Conservation (phyloP, 2,888 invertebrate species). For the Cephus runcator region DNA sequence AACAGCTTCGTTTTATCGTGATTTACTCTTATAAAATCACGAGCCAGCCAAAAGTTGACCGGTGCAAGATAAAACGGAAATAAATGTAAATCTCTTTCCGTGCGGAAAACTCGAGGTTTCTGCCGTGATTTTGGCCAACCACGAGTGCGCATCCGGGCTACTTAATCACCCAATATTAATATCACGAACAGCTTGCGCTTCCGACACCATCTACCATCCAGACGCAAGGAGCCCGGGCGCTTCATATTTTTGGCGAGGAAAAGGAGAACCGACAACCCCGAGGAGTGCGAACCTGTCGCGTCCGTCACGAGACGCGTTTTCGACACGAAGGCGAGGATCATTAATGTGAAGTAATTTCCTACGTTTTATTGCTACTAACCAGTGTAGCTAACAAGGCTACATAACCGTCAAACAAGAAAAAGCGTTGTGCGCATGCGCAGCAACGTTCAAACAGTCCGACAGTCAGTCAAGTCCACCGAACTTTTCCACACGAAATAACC, state of each 20-base stretch:
- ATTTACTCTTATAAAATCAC: background rate
- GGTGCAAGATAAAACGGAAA: background rate
- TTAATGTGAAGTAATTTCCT: conserved; percentile 29
- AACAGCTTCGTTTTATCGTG: too few species aligned
- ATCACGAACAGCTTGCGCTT: conserved; percentile 41
- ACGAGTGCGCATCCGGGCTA: conserved; percentile 54
- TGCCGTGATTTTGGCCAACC: conserved; percentile 32
- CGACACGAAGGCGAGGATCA: conserved; percentile 25
- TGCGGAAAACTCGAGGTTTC: background rate
- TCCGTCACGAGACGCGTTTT: conserved; percentile 34
- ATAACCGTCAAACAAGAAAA: background rate
- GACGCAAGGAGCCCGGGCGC: conserved; percentile 20
- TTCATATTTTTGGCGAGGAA: conserved; percentile 38
- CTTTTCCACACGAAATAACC: background rate
- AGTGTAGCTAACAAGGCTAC: background rate
- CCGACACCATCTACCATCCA: conserved; percentile 40
- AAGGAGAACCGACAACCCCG: conserved; percentile 26
- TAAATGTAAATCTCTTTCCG: background rate
- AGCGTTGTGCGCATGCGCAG: background rate
- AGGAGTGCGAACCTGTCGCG: conserved; percentile 41
- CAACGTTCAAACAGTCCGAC: background rate
- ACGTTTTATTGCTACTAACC: conserved; percentile 3
- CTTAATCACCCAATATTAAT: conserved; percentile 63
- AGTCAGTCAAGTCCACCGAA: background rate
- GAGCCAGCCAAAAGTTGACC: background rate